Base-by-base conservation (phyloP, 1,140 invertebrate species). In the Magallana gigas region DNA sequence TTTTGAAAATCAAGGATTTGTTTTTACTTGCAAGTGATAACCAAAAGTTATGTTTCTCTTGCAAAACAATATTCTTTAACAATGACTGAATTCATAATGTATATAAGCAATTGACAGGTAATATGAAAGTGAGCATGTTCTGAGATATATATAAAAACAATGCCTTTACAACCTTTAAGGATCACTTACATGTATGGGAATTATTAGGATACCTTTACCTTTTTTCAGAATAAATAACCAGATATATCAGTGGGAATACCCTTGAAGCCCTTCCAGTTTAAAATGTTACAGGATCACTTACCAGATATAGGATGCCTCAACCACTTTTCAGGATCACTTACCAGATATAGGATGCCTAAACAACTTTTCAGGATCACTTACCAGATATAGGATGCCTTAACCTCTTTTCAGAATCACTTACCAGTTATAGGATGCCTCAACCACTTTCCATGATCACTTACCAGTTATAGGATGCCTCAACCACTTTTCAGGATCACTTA, bases 221-320 rank as follows among this genome's bases (percentile, higher is more conserved):
- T 3, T 62, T 68, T 5, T 6, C 18, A 68, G 64, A 9, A 56
- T 57, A n/a, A 59, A 1, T 68, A 9, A 80, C 57, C 36, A 57
- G 48, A 29, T 16, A 80, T 23, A 23, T 1, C 23, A 23, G 23
- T 23, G 23, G 23, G 23, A 23, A 23, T 23, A 23, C 0, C 23
- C 23, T 23, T 23, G 23, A 23, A 23, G 23, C 23, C 23, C 23
- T 23, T 23, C 23, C 23, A 23, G 23, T 8, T 76, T 57, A n/a
- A 14, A 1, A 57, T 12, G 36, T 3, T 9, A 0, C 56, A 8
- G 68, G 68, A 36, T 71, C 8, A 82, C 96, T 95, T 92, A 98
- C 97, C 97, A 92, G 96, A 96, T 91, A 96, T 96, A 6, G 97
- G 85, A 98, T 96, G 92, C 97, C 97, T 91, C 97, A 96, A 86